Evolutionary conservation across 2,113 vertebrate genomes (phyloP).

Genomic region (Corydoras maculifer): DNA sequence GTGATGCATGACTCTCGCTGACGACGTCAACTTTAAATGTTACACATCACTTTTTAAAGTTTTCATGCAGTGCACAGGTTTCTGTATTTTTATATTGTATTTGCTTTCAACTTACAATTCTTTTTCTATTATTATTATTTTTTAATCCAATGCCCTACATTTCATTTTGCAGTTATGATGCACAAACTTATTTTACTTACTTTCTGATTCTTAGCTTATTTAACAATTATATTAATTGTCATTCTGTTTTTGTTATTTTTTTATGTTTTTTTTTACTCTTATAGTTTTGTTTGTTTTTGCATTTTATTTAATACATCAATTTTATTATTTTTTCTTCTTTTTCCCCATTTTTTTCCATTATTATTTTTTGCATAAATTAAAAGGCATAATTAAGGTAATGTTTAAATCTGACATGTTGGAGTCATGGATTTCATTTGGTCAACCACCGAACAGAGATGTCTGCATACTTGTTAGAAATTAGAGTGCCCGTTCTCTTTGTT

Average conservation of each 20-base stretch:
- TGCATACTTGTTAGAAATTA: constrained; percentile 17
- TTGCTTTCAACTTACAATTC: too few relatives aligned
- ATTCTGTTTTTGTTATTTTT: too few relatives aligned
- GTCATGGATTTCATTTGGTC: not conserved
- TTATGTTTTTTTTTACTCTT: not conserved
- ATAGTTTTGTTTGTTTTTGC: not conserved
- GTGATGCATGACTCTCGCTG: constrained; percentile 21
- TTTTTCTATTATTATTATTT: too few relatives aligned
- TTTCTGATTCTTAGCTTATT: too few relatives aligned
- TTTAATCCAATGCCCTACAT: too few relatives aligned
- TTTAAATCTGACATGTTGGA: too few relatives aligned
- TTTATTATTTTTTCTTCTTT: not conserved
- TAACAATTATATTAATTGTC: too few relatives aligned
- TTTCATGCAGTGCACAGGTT: not conserved
- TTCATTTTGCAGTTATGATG: too few relatives aligned
- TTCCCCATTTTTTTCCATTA: not conserved
- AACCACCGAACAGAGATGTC: constrained; percentile 16
- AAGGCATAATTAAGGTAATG: too few relatives aligned
- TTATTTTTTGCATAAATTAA: too few relatives aligned
- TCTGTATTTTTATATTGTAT: too few relatives aligned
- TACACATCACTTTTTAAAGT: constrained; percentile 15
- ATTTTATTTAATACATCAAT: not conserved
- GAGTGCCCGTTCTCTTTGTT: constrained; percentile 12
- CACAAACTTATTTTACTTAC: too few relatives aligned
- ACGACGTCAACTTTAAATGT: constrained; percentile 1